Evolutionary conservation across 2,113 vertebrate species (phyloP), one percentile per base, ranked within the genome.

Genomic region (Clarias magur): DNA sequence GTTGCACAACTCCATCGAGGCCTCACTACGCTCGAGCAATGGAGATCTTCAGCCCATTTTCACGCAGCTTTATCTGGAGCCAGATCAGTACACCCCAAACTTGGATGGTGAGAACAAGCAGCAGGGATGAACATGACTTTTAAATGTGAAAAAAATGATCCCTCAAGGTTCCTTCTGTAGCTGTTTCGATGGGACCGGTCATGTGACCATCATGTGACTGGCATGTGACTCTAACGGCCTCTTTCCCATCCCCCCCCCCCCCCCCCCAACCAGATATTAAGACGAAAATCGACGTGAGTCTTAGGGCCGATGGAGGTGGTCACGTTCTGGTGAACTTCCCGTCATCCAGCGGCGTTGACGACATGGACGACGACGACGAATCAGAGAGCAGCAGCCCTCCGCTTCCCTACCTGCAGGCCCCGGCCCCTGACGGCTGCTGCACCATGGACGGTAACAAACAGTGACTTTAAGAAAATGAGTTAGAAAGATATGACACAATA

Each of bases 1-100:
- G 86, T 97, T 99, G 38, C 98, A 99, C 88, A 99, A 98, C 92
- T 99, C 98, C 4, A 99, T 99, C 85, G 98, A 99, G 92, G 98
- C 98, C 16, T 99, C 98, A 0, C 94, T 99, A 92, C 95, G 98
- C 91, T 99, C 98, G 2, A 99, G 93, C 91, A 96, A 93, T 0
- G 96, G 96, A 48, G 96, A 98, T 27, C 98, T 98, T n/a, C 96
- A 96, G 86, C 98, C 98, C 1, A 97, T 99, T 90, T 99, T 99
- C 94, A 99, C 98, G 0, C 97, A 99, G 93, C 96, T 99, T 0
- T 99, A 99, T 92, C 93, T 99, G 82, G 97, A 99, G 85, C 95
- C 97, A 0, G 97, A 99, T 75, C 94, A 95, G 62, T 97, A 95
- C 89, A 90, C 96, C 89, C 94, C 96, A 90, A 92, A 95, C 90